Evolutionary conservation across 2,113 vertebrate genomes (phyloP).

Genomic region (Helogale parvula): DNA sequence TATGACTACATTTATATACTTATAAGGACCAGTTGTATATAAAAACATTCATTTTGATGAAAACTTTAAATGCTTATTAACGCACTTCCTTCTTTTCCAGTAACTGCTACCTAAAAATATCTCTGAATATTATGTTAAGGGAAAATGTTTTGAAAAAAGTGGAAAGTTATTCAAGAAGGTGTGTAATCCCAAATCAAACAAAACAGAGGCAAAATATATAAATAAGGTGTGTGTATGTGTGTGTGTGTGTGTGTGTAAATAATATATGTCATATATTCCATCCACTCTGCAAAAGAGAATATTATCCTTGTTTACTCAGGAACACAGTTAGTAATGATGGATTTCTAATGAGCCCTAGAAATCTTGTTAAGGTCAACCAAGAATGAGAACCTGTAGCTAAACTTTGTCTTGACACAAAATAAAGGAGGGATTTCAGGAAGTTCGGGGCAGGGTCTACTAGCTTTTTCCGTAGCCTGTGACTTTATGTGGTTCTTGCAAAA

Average conservation of each 20-base stretch:
- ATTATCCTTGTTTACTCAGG: background rate
- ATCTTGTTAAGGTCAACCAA: background rate
- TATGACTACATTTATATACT: conserved; percentile 31
- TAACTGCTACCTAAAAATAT: conserved; percentile 8
- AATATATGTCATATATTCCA: background rate
- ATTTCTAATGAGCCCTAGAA: conserved; percentile 6
- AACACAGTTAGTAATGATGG: background rate
- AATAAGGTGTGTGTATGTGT: background rate
- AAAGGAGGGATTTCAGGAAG: background rate
- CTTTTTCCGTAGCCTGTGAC: background rate
- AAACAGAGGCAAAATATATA: background rate
- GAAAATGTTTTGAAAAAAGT: conserved; percentile 42
- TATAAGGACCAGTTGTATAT: background rate
- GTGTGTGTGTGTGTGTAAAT: background rate
- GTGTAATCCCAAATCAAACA: background rate
- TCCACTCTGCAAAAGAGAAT: background rate
- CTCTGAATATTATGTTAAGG: conserved; percentile 11
- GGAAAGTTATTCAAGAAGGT: background rate
- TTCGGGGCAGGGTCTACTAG: background rate
- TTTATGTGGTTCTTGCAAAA: background rate
- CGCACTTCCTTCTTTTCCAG: background rate
- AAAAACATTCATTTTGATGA: conserved; percentile 21
- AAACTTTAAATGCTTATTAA: conserved; percentile 8
- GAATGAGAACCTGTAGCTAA: background rate
- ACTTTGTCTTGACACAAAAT: background rate